Evolutionary conservation across 1,140 invertebrate species (phyloP).

Genomic region (Scaptodrosophila lebanonensis): DNA sequence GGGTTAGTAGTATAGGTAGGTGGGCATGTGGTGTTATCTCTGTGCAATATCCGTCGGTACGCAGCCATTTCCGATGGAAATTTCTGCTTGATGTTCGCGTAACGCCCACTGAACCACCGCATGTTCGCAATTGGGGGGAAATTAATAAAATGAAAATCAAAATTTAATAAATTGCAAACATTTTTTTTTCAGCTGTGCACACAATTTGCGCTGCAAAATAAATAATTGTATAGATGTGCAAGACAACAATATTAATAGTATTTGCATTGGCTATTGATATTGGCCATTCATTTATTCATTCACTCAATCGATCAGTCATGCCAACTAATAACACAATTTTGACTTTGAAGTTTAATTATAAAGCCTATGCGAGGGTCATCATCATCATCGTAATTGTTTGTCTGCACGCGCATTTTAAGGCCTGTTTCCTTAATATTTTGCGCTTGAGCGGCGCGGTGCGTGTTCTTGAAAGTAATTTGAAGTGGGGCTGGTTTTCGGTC

Average conservation of each 20-base stretch:
- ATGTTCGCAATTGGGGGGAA: slow-evolving; percentile 11
- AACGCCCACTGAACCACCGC: slow-evolving; percentile 9
- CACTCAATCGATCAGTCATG: too few relatives aligned
- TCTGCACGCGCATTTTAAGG: background rate
- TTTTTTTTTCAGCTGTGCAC: slow-evolving; percentile 22
- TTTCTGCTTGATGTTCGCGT: background rate
- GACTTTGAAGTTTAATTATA: slow-evolving; percentile 68
- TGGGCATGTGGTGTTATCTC: slow-evolving; percentile 38
- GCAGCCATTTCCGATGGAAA: background rate
- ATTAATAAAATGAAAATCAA: slow-evolving; percentile 43
- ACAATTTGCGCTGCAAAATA: slow-evolving; percentile 23
- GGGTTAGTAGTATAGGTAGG: too few relatives aligned
- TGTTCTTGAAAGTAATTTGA: too few relatives aligned
- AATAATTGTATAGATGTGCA: too few relatives aligned
- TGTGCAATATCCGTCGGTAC: slow-evolving; percentile 24
- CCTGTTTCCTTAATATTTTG: too few relatives aligned
- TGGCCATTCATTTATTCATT: too few relatives aligned
- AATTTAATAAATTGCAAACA: slow-evolving; percentile 47
- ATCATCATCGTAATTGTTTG: slow-evolving; percentile 6
- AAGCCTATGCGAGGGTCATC: slow-evolving; percentile 55
- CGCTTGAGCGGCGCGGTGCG: background rate
- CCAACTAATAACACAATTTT: too few relatives aligned
- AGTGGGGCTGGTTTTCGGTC: too few relatives aligned
- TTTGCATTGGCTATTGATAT: too few relatives aligned
- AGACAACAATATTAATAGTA: too few relatives aligned